These are phyloP conservation scores for Ranitomeya imitator DNA, from an alignment of 2,113 vertebrate species.

Conservation along the genomic window DNA sequence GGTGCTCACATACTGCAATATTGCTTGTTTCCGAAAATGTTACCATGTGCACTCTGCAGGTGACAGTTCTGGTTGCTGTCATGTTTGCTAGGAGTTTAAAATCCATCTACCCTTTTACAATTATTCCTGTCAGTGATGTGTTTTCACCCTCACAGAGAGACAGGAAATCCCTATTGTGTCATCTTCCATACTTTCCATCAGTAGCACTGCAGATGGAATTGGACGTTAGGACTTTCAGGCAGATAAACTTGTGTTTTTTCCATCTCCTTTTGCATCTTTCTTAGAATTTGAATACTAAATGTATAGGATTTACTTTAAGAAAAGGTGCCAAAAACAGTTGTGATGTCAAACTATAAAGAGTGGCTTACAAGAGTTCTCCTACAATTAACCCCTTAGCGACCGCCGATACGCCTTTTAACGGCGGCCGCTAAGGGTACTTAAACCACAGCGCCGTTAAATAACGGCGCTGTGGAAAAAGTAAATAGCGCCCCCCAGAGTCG, in stretches of 20 bases:
- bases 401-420: no score
- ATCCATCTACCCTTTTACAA: conserved; percentile 33
- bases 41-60: not conserved
- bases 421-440: no score
- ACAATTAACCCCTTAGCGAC: no score
- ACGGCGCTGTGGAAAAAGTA: no score
- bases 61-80: not conserved
- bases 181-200: conserved; percentile 48
- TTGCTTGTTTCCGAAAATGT: conserved; percentile 6
- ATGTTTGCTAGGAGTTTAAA: conserved; percentile 16
- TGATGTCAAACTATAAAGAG: not conserved
- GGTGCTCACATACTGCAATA: not conserved
- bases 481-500: no score
- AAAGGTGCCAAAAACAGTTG: not conserved
- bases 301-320: not conserved
- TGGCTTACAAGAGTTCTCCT: not conserved
- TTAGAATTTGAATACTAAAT: not conserved
- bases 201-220: conserved; percentile 40
- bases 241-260: conserved; percentile 46
- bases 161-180: conserved; percentile 52
- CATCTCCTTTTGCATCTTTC: conserved; percentile 27
- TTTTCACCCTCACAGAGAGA: conserved; percentile 29
- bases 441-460: no score
- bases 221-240: conserved; percentile 15
- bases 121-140: not conserved